Evolutionary conservation across 2,797 vertebrate genomes (phyloP).

Genomic region (Amblyraja radiata): DNA sequence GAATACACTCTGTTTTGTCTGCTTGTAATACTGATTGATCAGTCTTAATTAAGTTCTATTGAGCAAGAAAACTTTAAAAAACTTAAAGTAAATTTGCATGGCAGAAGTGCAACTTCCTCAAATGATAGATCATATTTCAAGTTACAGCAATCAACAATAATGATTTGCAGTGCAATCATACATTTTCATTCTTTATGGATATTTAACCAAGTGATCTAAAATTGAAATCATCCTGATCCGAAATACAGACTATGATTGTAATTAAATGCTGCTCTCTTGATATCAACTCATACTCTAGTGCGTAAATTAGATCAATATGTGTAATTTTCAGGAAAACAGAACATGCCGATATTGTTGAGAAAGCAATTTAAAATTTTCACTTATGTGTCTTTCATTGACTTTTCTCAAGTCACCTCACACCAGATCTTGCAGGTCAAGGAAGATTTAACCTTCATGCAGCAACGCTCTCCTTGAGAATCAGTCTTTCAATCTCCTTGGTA

Average conservation of each 20-base stretch:
- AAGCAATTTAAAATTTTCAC: background rate
- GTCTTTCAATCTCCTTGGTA: slow-evolving; percentile 2
- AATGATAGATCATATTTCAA: background rate
- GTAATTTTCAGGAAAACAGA: background rate
- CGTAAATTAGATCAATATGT: background rate
- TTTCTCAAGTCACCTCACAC: background rate
- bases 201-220: background rate
- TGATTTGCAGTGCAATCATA: background rate
- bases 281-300: background rate
- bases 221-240: background rate
- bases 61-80: background rate
- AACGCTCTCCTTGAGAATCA: background rate
- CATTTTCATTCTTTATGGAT: background rate
- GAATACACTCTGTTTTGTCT: too few relatives aligned
- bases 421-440: background rate
- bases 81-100: background rate
- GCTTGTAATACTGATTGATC: background rate
- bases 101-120: background rate
- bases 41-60: background rate
- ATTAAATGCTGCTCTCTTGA: background rate
- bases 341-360: background rate
- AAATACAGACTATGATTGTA: background rate
- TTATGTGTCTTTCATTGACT: background rate
- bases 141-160: background rate
- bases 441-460: background rate